A percentile compares a stretch with the other conserved stretches of the same genome.
phyloP scores from a whole-genome alignment of 2,888 invertebrate species.

The Tineola bisselliella region DNA sequence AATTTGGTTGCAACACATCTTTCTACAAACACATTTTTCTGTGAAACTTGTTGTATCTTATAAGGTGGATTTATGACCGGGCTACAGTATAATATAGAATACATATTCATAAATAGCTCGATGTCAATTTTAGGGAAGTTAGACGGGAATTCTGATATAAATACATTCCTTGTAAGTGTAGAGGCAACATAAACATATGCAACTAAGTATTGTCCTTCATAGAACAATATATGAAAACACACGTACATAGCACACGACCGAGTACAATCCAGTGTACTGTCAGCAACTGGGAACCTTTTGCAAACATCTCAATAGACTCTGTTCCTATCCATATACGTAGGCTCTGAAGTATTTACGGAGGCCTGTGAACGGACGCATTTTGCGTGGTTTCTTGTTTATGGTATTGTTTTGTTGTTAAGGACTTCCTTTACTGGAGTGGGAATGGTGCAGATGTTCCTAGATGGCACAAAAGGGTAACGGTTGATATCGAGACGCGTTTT shows the following conservation, averaged over 20 bases:
- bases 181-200: background rate
- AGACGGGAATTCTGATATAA: too few relatives aligned
- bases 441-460: constrained; percentile 25
- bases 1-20: too few relatives aligned
- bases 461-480: constrained; percentile 15
- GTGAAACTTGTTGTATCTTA: too few relatives aligned
- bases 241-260: background rate
- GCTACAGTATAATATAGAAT: too few relatives aligned
- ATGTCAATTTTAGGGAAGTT: too few relatives aligned
- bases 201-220: background rate
- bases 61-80: too few relatives aligned
- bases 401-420: constrained; percentile 25
- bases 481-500: background rate
- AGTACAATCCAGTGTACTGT: constrained; percentile 4
- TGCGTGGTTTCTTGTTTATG: constrained; percentile 28
- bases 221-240: background rate
- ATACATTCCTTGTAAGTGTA: background rate
- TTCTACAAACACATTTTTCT: too few relatives aligned
- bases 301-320: constrained; percentile 16
- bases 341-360: constrained; percentile 18
- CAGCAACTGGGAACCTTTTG: constrained; percentile 9
- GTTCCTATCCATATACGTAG: constrained; percentile 3
- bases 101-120: too few relatives aligned
- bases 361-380: constrained; percentile 33
- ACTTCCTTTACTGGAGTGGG: constrained; percentile 24